A percentile compares a stretch with the other conserved stretches of the same genome.
phyloP scores from a whole-genome alignment of 92 coral and sea anemone genomes.

The Hydrozoanthus gracilis region DNA sequence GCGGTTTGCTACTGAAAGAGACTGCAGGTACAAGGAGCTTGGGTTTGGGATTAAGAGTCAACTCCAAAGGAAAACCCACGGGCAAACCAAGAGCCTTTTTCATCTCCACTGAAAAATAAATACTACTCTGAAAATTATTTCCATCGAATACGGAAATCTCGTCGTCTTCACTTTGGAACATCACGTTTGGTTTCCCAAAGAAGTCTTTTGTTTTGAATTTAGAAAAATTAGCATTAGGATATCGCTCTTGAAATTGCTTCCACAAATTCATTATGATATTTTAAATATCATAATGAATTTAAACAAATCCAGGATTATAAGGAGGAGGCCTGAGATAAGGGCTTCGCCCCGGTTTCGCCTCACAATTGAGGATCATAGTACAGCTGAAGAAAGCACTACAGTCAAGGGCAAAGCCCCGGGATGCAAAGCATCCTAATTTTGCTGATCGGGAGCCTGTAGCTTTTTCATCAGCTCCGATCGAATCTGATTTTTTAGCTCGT shows the following conservation, averaged over 20 bases:
- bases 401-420: neutral
- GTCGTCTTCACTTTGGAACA: neutral
- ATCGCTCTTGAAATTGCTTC: neutral
- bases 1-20: neutral
- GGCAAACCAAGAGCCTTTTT: neutral
- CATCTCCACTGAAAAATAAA: neutral
- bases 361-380: slow-evolving; percentile 17
- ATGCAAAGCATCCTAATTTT: too few relatives aligned
- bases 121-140: neutral
- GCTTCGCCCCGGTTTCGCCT: slow-evolving; percentile 18
- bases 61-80: neutral
- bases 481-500: neutral
- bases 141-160: neutral
- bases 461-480: neutral
- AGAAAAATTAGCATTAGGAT: neutral
- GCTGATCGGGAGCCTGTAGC: neutral
- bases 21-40: neutral
- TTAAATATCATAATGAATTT: neutral
- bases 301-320: slow-evolving; percentile 10
- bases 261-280: neutral
- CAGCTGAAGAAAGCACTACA: neutral
- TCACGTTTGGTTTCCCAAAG: neutral
- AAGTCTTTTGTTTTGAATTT: neutral
- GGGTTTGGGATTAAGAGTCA: neutral
- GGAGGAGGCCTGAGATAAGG: slow-evolving; percentile 18